These are phyloP conservation scores for Ceyx cyanopectus DNA, from an alignment of 2,113 vertebrate genomes.

Conservation along the genomic window DNA sequence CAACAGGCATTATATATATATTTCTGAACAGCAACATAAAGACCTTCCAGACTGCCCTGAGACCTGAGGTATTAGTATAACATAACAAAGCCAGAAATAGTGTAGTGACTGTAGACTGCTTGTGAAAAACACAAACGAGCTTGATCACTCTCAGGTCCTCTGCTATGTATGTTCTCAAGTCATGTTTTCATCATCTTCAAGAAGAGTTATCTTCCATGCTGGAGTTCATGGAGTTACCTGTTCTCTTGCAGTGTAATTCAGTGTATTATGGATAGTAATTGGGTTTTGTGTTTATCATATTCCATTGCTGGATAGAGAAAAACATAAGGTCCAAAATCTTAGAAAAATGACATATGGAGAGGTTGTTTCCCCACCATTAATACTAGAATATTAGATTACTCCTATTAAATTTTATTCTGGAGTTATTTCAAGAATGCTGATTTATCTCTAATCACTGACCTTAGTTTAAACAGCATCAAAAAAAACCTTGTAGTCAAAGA, in stretches of 20 bases:
- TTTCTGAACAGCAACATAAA: background rate
- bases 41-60: background rate
- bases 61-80: background rate
- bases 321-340: background rate
- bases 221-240: background rate
- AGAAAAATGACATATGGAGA: background rate
- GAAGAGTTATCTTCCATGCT: rapidly evolving
- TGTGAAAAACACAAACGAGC: background rate
- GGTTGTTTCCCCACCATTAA: background rate
- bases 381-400: background rate
- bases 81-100: background rate
- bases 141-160: background rate
- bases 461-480: background rate
- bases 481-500: background rate
- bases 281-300: background rate
- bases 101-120: background rate
- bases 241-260: background rate
- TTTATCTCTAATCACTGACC: background rate
- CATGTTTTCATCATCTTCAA: background rate
- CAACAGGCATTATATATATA: background rate
- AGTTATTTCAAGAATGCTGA: background rate
- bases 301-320: background rate
- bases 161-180: background rate
- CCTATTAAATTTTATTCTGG: background rate
- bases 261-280: background rate